Base-by-base conservation (phyloP, 2,888 invertebrate genomes). In the Lysandra bellargus region DNA sequence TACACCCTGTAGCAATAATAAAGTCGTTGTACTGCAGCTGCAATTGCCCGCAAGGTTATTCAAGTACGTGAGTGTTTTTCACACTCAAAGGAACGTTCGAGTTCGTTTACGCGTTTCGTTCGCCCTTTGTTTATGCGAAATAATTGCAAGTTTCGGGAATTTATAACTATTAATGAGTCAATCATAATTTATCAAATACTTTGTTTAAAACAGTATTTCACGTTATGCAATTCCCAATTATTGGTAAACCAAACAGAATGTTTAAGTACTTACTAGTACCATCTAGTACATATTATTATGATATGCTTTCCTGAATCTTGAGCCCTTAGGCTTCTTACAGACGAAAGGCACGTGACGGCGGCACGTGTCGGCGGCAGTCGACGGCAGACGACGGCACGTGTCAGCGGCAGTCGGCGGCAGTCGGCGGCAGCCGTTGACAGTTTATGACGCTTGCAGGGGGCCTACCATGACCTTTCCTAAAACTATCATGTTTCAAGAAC, bases 1-100 rank as follows among this genome's bases (percentile, higher is more conserved):
- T 80, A 80, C 79, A 80, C 78, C 44, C 78, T 80, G 64, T 79
- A 81, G 80, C 78, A 79, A 57, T 75, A 75, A 75, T 57, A 53
- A 57, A 76, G 76, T 76, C 76, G 57, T 76, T 76, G 76, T 57
- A 76, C 76, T 57, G 76, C 76, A 76, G 76, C 30, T 76, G 57
- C 76, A 57, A 76, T 30, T 76, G 75, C 49, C 30, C 49, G 53
- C 76, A 76, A 76, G 76, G 76, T 76, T 76, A 57, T 76, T 76
- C 76, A 76, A 76, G 76, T 76, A 76, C 76, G 76, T 76, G 76
- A 75, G 30, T 75, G 75, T 75, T 75, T 75, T 75, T 76, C 33
- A 17, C 57, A 53, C 53, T 57, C 17, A 37, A 53, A 57, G 53
- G 76, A 76, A 76, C 57, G 53, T 57, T 76, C 76, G 49, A 76